phyloP scores from a whole-genome alignment of 1,140 invertebrate genomes.

The Andricus grossulariae region DNA sequence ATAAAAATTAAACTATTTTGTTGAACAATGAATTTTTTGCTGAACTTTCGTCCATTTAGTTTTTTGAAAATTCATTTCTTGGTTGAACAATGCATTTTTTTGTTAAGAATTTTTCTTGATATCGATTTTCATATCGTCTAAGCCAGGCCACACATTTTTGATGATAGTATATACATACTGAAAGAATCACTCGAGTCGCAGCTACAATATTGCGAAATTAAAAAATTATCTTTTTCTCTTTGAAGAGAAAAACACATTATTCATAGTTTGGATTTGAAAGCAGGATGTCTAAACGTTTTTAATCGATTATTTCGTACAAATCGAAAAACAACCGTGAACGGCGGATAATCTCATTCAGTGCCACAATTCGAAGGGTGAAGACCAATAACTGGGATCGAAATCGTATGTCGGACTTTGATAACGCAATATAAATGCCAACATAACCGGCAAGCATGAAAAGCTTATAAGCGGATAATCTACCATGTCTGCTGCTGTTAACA shows the following conservation, averaged over 20 bases:
- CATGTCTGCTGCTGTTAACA: slow-evolving; percentile 12
- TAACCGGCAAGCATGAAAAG: slow-evolving; percentile 17
- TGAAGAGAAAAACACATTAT: neutral
- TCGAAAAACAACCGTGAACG: slow-evolving; percentile 12
- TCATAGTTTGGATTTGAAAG: no score
- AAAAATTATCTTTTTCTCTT: neutral
- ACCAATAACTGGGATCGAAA: slow-evolving; percentile 20
- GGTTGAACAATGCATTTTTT: no score
- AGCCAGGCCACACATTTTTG: no score
- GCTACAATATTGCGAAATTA: no score
- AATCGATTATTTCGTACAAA: slow-evolving; percentile 11
- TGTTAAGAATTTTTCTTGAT: no score
- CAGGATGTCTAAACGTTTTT: neutral
- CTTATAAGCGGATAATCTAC: slow-evolving; percentile 29
- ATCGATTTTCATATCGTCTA: no score
- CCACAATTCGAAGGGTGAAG: slow-evolving; percentile 1
- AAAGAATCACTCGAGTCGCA: no score
- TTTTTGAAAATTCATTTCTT: no score
- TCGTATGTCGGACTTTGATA: slow-evolving; percentile 27
- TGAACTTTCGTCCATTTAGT: no score
- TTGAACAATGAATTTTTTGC: no score
- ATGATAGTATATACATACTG: no score
- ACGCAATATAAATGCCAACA: slow-evolving; percentile 23
- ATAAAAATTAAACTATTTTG: no score
- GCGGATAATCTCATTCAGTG: neutral